Evolutionary conservation across 2,797 vertebrate genomes (phyloP).

Genomic region (Dendrocincla tyrannina): DNA sequence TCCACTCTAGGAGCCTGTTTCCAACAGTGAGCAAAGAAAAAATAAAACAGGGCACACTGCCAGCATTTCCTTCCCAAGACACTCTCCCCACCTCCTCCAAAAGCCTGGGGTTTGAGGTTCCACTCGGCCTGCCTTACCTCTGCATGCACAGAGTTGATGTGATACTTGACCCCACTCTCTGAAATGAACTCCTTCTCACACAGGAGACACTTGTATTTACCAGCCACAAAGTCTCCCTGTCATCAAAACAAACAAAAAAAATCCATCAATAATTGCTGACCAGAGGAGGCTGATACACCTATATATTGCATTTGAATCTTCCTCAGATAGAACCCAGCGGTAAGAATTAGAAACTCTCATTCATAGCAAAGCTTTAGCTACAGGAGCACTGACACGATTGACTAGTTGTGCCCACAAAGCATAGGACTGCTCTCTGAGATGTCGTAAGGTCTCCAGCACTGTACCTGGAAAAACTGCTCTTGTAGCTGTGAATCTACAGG

Average conservation of each 20-base stretch:
- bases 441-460: not conserved
- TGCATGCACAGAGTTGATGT: slow-evolving; percentile 93
- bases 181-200: slow-evolving; percentile 95
- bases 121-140: slow-evolving; percentile 79
- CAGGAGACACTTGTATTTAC: slow-evolving; percentile 92
- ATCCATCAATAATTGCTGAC: not conserved
- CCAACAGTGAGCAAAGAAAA: not conserved
- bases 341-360: not conserved
- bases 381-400: not conserved
- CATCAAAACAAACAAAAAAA: slow-evolving; percentile 9
- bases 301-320: not conserved
- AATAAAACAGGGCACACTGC: not conserved
- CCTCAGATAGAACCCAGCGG: not conserved
- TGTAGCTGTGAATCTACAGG: not conserved
- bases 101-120: not conserved
- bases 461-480: not conserved
- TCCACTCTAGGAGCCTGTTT: not conserved
- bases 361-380: not conserved
- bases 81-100: not conserved
- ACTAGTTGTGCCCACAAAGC: not conserved
- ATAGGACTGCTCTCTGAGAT: not conserved
- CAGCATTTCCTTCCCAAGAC: not conserved
- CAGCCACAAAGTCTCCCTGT: slow-evolving; percentile 92
- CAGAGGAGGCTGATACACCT: not conserved
- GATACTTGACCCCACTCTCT: slow-evolving; percentile 96